Conservation (phyloP, 2,113 vertebrate genomes). For the Lycaon pictus region DNA sequence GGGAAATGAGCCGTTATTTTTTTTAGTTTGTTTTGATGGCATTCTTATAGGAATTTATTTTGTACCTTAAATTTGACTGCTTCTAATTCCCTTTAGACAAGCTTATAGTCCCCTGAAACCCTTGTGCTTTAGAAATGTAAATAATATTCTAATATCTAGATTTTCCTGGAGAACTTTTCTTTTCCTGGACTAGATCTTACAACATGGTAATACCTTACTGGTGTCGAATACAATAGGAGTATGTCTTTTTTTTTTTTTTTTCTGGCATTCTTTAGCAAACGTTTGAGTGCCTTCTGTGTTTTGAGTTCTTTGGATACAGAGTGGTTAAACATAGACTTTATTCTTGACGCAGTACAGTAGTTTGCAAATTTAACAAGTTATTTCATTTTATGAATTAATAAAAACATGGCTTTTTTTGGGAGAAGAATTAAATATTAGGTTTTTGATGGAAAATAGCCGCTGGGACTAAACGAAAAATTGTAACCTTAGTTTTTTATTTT, state of each 20-base stretch:
- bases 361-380: slow-evolving; percentile 47
- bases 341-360: not conserved
- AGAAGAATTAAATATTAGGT: not conserved
- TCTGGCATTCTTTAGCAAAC: slow-evolving; percentile 31
- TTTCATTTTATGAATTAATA: slow-evolving; percentile 26
- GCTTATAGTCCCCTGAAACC: not conserved
- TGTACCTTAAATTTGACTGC: slow-evolving; percentile 27
- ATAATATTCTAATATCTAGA: not conserved
- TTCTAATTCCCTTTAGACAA: not conserved
- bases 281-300: not conserved
- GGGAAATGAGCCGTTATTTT: slow-evolving; percentile 7
- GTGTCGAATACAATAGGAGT: not conserved
- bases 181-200: slow-evolving; percentile 32
- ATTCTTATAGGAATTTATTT: slow-evolving; percentile 58
- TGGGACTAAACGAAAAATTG: not conserved
- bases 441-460: not conserved
- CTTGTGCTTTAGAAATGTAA: slow-evolving; percentile 27
- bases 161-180: slow-evolving; percentile 49
- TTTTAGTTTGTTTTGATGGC: not conserved
- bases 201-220: not conserved
- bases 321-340: slow-evolving; percentile 19
- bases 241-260: slow-evolving; percentile 21
- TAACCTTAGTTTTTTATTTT: not conserved
- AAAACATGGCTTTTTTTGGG: not conserved
- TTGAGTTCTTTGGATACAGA: slow-evolving; percentile 8